Evolutionary conservation across 1,140 invertebrate genomes (phyloP).

Genomic region (Kradibia gibbosae): DNA sequence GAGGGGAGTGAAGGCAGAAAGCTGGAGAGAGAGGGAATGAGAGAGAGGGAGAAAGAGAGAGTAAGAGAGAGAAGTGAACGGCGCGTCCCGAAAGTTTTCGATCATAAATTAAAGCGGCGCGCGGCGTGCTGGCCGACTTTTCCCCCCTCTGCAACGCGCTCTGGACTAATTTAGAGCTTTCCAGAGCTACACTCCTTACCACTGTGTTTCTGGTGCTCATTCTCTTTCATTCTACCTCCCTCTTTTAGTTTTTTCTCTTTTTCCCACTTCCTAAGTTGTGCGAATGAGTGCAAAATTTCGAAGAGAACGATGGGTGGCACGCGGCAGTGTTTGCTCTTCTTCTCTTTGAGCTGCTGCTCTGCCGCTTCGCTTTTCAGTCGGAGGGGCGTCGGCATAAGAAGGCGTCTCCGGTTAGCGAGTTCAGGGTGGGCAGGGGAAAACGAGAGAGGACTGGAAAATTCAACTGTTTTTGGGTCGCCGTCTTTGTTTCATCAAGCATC

Average conservation of each 20-base stretch:
- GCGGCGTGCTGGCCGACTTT: conserved; percentile 33
- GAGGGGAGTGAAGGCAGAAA: no score
- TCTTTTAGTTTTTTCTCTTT: conserved; percentile 11
- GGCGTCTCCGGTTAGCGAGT: background rate
- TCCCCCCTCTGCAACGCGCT: no score
- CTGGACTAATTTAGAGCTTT: conserved; percentile 44
- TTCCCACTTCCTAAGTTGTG: background rate
- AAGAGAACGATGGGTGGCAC: conserved; percentile 19
- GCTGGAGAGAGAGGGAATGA: background rate
- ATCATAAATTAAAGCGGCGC: conserved; percentile 45
- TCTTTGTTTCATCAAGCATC: conserved; percentile 5
- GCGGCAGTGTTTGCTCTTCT: conserved; percentile 17
- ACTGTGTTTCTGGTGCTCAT: background rate
- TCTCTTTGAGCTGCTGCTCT: background rate
- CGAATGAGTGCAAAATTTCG: conserved; percentile 34
- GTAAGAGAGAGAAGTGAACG: background rate
- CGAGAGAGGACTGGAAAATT: background rate
- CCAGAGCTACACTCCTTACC: background rate
- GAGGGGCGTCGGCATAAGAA: no score
- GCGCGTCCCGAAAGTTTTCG: conserved; percentile 42
- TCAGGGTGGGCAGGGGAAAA: background rate
- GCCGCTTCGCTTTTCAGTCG: background rate
- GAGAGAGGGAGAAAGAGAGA: background rate
- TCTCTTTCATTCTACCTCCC: conserved; percentile 8
- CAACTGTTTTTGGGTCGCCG: background rate